Percentiles rank a stretch among this genome's conserved stretches.
These are phyloP conservation scores for Athene cunicularia DNA, from an alignment of 2,113 vertebrate genomes.

Conservation along the genomic window DNA sequence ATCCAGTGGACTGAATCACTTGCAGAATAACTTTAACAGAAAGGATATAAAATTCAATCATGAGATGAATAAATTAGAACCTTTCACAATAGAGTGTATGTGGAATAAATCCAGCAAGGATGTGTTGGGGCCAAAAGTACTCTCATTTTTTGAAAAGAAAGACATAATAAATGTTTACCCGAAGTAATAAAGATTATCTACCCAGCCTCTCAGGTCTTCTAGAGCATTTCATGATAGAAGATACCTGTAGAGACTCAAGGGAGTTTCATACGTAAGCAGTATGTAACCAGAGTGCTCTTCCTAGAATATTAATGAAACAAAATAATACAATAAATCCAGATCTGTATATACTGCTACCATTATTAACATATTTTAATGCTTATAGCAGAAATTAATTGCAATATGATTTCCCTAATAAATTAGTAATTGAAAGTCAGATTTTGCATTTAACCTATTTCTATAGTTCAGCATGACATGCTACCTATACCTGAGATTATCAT, in stretches of 20 bases:
- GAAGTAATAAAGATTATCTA: not conserved
- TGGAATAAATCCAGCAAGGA: not conserved
- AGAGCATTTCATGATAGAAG: not conserved
- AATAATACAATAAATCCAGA: not conserved
- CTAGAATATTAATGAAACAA: not conserved
- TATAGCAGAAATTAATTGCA: slow-evolving; percentile 16
- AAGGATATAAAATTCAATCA: slow-evolving; percentile 36
- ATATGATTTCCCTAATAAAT: not conserved
- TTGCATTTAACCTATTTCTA: not conserved
- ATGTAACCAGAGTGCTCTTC: not conserved
- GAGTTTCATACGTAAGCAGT: not conserved
- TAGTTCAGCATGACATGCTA: not conserved
- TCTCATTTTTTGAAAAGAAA: not conserved
- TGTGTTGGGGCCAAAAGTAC: not conserved
- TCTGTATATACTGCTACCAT: not conserved
- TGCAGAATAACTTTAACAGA: not conserved
- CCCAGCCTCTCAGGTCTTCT: not conserved
- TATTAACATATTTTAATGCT: not conserved
- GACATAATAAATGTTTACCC: not conserved
- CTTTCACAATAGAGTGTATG: not conserved
- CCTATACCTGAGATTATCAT: not conserved
- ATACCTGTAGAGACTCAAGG: not conserved
- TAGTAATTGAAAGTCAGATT: slow-evolving; percentile 18
- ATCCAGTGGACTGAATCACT: not conserved
- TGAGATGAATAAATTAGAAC: slow-evolving; percentile 47